Conservation (phyloP, 2,888 invertebrate genomes). For the Lathronympha strigana region DNA sequence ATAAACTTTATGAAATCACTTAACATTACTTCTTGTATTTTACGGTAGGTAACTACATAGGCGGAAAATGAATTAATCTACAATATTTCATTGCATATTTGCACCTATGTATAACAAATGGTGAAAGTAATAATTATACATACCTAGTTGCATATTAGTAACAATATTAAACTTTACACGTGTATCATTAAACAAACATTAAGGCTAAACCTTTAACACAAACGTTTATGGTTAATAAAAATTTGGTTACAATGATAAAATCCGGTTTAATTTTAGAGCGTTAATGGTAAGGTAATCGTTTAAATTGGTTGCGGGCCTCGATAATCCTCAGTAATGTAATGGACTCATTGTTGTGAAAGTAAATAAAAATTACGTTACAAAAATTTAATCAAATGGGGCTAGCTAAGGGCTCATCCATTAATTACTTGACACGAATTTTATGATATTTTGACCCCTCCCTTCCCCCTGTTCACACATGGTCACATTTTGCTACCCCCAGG, state of each 20-base stretch:
- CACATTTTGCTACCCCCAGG: no score
- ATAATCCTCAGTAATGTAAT: conserved; percentile 20
- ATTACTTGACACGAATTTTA: no score
- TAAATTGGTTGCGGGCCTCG: not conserved
- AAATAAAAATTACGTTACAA: not conserved
- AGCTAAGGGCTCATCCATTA: no score
- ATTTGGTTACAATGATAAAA: conserved; percentile 18
- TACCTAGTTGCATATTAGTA: not conserved
- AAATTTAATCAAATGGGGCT: conserved; percentile 5
- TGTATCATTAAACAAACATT: not conserved
- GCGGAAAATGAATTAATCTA: no score
- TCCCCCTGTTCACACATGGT: no score
- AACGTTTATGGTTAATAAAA: conserved; percentile 21
- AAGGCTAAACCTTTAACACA: not conserved
- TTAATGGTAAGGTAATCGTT: conserved; percentile 21
- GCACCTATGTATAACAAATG: no score
- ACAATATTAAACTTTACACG: not conserved
- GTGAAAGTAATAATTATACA: no score
- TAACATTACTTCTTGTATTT: no score
- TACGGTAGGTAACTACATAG: no score
- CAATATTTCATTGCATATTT: no score
- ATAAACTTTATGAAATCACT: no score
- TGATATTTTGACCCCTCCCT: no score
- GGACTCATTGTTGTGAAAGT: conserved; percentile 12
- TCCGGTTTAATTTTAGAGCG: conserved; percentile 7